phyloP scores from a whole-genome alignment of 2,113 vertebrate genomes.

The Poeciliopsis turrubarensis region DNA sequence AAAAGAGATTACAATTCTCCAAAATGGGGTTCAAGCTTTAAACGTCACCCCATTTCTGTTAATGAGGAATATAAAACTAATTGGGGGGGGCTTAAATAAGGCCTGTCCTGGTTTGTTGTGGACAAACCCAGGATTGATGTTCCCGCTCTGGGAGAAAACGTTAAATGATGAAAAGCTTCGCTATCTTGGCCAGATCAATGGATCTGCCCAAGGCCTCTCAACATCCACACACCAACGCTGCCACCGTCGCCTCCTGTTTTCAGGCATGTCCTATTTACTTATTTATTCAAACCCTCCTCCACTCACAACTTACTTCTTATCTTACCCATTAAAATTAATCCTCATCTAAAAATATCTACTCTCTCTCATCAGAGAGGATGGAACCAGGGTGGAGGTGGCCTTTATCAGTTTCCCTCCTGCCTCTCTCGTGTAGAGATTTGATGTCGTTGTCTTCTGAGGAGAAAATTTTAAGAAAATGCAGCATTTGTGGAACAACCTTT shows the following conservation, averaged over 20 bases:
- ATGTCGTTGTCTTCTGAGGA: slow-evolving; percentile 16
- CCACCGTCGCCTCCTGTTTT: slow-evolving; percentile 61
- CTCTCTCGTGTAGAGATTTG: slow-evolving; percentile 15
- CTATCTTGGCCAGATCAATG: slow-evolving; percentile 68
- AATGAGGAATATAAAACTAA: neutral
- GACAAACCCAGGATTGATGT: slow-evolving; percentile 30
- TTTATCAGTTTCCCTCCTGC: slow-evolving; percentile 13
- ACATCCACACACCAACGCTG: slow-evolving; percentile 24
- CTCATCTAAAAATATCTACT: slow-evolving; percentile 75
- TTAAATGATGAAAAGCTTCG: slow-evolving; percentile 60
- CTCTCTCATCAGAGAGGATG: slow-evolving; percentile 46
- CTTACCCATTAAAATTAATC: slow-evolving; percentile 74
- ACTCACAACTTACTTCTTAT: slow-evolving; percentile 65
- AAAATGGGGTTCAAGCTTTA: neutral
- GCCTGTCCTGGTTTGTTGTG: slow-evolving; percentile 9
- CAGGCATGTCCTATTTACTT: slow-evolving; percentile 75
- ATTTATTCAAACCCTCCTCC: slow-evolving; percentile 65
- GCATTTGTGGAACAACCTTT: slow-evolving; percentile 39
- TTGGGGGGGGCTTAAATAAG: neutral
- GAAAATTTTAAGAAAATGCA: slow-evolving; percentile 24
- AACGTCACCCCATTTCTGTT: neutral
- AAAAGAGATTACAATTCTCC: neutral
- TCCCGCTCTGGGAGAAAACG: slow-evolving; percentile 41
- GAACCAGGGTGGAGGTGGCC: slow-evolving; percentile 43
- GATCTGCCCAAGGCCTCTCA: slow-evolving; percentile 59